phyloP scores from a whole-genome alignment of 2,113 vertebrate genomes.

The Albula glossodonta region DNA sequence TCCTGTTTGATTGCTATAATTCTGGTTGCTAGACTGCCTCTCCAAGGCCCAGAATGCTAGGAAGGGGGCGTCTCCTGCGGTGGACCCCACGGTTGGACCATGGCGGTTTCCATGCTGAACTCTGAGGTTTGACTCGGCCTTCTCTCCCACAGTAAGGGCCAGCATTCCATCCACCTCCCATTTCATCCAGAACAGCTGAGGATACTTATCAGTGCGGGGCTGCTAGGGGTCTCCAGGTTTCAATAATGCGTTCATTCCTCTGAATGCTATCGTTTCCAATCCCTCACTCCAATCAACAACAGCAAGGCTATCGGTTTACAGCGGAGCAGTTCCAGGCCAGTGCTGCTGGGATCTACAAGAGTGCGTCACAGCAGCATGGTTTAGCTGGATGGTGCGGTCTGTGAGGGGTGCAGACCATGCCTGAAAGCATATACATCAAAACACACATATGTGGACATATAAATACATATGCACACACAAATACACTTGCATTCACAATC shows the following conservation, averaged over 20 bases:
- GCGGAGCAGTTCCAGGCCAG: neutral
- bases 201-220: neutral
- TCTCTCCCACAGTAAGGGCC: neutral
- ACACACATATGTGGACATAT: neutral
- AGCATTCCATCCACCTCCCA: conserved; percentile 1
- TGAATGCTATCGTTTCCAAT: conserved; percentile 7
- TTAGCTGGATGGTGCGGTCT: too few species aligned
- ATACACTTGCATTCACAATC: too few species aligned
- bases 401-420: neutral
- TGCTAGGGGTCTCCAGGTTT: conserved; percentile 8
- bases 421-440: neutral
- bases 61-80: neutral
- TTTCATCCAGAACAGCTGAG: conserved; percentile 11
- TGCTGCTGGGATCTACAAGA: neutral
- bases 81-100: neutral
- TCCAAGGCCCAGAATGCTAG: neutral
- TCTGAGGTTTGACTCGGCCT: neutral
- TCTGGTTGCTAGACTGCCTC: neutral
- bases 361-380: neutral
- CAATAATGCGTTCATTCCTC: neutral
- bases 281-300: conserved; percentile 13
- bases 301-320: neutral
- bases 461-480: too few species aligned
- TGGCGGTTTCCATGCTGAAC: neutral
- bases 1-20: neutral